Percentiles rank a stretch among this genome's conserved stretches.
Conservation (phyloP, 2,888 invertebrate genomes). For the Loripinus fragilis region DNA sequence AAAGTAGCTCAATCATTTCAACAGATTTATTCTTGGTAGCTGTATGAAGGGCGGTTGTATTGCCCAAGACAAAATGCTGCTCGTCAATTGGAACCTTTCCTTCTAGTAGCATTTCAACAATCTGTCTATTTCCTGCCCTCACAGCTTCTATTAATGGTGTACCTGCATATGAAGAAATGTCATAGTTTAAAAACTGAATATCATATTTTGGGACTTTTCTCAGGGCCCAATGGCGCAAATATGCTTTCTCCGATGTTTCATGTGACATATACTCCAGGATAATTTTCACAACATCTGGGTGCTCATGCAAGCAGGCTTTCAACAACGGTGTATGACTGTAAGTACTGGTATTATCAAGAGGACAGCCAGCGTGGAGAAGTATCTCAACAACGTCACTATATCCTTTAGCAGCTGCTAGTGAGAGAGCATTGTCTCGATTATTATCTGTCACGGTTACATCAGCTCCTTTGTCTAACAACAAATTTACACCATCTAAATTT, state of each 20-base stretch:
- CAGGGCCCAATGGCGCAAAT: neutral
- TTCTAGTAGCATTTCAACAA: conserved; percentile 44
- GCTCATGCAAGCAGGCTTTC: neutral
- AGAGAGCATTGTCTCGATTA: conserved; percentile 41
- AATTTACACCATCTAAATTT: conserved; percentile 41
- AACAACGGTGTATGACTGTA: conserved; percentile 16
- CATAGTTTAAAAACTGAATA: neutral
- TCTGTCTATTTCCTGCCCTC: conserved; percentile 38
- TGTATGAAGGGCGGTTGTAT: conserved; percentile 44
- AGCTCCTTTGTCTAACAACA: conserved; percentile 36
- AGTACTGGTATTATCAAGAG: conserved; percentile 35
- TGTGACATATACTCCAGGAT: neutral
- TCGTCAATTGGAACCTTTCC: conserved; percentile 45
- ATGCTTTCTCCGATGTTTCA: neutral
- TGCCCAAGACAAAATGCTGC: conserved; percentile 40
- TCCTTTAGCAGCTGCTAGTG: conserved; percentile 38
- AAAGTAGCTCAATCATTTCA: conserved; percentile 41
- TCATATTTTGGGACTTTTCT: neutral
- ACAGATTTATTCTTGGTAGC: conserved; percentile 34
- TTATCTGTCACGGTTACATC: conserved; percentile 39
- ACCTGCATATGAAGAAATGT: neutral
- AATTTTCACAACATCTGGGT: neutral
- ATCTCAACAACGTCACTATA: conserved; percentile 35
- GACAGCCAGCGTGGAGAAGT: conserved; percentile 33
- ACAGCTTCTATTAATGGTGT: conserved; percentile 55